phyloP scores from a whole-genome alignment of 2,113 vertebrate species.

The Xyrauchen texanus region DNA sequence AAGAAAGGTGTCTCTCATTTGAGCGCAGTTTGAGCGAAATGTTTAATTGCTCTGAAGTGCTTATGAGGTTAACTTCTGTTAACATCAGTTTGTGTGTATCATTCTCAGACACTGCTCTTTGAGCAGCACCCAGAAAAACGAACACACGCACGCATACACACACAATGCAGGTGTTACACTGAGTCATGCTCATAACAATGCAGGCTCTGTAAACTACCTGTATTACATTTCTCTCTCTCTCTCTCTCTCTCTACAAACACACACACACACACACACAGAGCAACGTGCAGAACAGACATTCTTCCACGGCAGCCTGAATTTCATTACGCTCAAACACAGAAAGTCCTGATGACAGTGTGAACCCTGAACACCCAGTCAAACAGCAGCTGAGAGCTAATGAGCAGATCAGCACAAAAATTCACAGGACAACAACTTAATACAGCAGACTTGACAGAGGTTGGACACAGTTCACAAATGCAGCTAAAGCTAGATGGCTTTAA shows the following conservation, averaged over 20 bases:
- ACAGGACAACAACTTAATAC: not conserved
- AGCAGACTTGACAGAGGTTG: not conserved
- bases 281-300: not conserved
- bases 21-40: no score
- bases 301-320: slow-evolving; percentile 26
- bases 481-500: not conserved
- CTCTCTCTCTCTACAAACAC: not conserved
- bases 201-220: slow-evolving; percentile 43
- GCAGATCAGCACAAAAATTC: not conserved
- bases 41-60: no score
- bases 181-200: slow-evolving; percentile 38
- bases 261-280: slow-evolving; percentile 32
- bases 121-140: no score
- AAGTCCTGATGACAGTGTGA: slow-evolving; percentile 27
- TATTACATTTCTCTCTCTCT: slow-evolving; percentile 38
- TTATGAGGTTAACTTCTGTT: no score
- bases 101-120: no score
- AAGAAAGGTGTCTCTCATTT: no score
- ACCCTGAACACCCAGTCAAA: slow-evolving; percentile 30
- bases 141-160: not conserved
- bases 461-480: not conserved
- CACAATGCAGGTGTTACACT: slow-evolving; percentile 49
- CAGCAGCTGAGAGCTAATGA: slow-evolving; percentile 20
- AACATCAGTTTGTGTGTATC: no score
- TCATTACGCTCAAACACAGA: slow-evolving; percentile 22